Conservation (phyloP, 2,797 vertebrate species). For the Florisuga fusca region DNA sequence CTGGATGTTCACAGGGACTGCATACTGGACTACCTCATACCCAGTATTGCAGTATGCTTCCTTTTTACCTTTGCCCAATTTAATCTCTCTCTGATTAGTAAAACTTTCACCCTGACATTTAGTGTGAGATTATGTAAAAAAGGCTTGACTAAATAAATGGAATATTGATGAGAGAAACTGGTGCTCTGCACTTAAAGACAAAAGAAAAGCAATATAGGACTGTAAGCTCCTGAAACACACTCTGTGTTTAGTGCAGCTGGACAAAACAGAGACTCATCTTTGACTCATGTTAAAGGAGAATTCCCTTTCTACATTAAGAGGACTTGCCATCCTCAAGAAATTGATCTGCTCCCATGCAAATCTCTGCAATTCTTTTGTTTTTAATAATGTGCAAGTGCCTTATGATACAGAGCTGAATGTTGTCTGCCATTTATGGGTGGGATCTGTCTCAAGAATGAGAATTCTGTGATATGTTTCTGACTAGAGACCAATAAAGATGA, state of each 20-base stretch:
- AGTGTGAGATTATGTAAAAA: not conserved
- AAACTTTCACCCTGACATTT: not conserved
- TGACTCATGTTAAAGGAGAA: constrained; percentile 58
- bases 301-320: constrained; percentile 2
- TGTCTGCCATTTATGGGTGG: constrained; percentile 27
- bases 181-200: not conserved
- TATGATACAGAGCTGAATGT: constrained; percentile 36
- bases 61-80: not conserved
- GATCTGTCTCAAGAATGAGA: constrained; percentile 18
- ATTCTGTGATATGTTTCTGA: constrained; percentile 19
- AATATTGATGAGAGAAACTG: not conserved
- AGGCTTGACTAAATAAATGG: not conserved
- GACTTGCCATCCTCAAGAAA: constrained; percentile 10
- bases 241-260: not conserved
- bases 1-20: not conserved
- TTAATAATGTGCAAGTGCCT: constrained; percentile 6
- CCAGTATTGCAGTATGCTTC: not conserved
- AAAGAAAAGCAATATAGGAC: not conserved
- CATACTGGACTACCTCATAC: not conserved
- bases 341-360: constrained; percentile 28
- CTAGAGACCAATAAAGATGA: not conserved
- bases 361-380: constrained; percentile 35
- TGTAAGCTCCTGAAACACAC: not conserved
- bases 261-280: constrained; percentile 26
- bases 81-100: not conserved